phyloP scores from a whole-genome alignment of 2,113 vertebrate genomes.

The Clarias batrachus region DNA sequence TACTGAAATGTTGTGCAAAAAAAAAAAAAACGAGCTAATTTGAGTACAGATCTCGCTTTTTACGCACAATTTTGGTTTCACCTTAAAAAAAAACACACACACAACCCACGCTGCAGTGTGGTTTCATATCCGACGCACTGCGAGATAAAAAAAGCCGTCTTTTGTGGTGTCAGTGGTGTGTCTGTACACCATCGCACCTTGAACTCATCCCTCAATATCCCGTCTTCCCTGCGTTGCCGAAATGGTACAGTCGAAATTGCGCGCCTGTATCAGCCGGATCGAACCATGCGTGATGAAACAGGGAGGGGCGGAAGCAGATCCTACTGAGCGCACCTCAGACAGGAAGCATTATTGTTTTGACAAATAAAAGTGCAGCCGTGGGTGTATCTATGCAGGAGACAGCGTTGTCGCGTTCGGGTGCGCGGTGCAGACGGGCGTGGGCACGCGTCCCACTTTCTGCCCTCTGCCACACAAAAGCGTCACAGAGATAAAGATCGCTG shows the following conservation, averaged over 20 bases:
- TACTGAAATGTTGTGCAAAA: neutral
- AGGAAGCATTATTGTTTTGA: conserved; percentile 1
- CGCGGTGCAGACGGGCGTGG: conserved; percentile 12
- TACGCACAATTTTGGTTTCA: neutral
- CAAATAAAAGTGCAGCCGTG: neutral
- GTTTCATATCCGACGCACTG: conserved; percentile 4
- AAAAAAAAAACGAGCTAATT: neutral
- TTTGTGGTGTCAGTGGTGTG: conserved; percentile 3
- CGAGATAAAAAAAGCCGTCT: neutral
- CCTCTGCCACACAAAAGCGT: conserved; percentile 15
- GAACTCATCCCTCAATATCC: conserved; percentile 4
- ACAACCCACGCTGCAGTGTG: neutral
- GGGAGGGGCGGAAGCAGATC: neutral
- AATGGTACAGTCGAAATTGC: neutral
- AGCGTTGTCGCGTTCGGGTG: neutral
- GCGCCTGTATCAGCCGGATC: neutral
- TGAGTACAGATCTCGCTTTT: neutral
- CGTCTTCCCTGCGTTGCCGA: neutral
- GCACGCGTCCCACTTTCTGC: conserved; percentile 33
- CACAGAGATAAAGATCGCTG: conserved; percentile 28
- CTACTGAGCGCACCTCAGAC: conserved; percentile 12
- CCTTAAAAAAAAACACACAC: neutral
- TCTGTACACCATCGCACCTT: neutral
- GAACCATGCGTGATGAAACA: neutral
- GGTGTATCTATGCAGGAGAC: neutral